Evolutionary conservation across 1,140 invertebrate genomes (phyloP), one percentile per base, ranked within the genome.

Genomic region (Choristoneura fumiferana): DNA sequence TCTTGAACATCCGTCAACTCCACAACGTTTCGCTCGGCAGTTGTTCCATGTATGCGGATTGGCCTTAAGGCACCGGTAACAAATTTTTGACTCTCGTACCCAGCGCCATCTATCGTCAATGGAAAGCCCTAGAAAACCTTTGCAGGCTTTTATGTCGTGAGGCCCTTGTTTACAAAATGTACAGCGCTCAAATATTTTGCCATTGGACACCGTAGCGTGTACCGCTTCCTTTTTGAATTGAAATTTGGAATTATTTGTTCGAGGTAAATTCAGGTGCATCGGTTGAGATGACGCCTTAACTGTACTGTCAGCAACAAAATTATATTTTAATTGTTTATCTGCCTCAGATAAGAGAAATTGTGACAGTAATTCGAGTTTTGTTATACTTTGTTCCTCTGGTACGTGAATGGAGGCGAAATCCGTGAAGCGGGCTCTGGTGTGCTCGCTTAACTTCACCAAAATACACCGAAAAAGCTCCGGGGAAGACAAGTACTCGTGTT

Each of bases 31-130:
- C 8, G 14, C 43, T 34, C 49, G 43, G 29, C 59, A 56, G 0
- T 38, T 49, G 4, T 56, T 61, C 59, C 59, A 61, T 29, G 4
- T 13, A 18, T 61, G 59, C 4, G 18, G 9, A 10, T n/a, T 29
- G 6, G 18, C 8, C n/a, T 35, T 35, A 4, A 61, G 14, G 49
- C 59, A 61, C 17, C 54, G 14, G 22, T 56, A 61, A 15, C 59
- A 61, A 8, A 61, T 35, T 34, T 49, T 55, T 4, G 13, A 12
- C 13, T 40, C 18, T 1, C 59, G 53, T 12, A 56, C 8, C 59
- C 59, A 61, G 29, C 59, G 59, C 54, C 58, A 61, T 56, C 59
- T 61, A 13, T 61, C 40, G 2, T 61, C 59, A 14, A 54, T 14
- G 1, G 33, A 9, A n/a, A 55, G 53, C n/a, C 13, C 10, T 39